These are phyloP conservation scores for Melanotaenia maccullochi DNA, from an alignment of 2,797 vertebrate species.

Conservation along the genomic window DNA sequence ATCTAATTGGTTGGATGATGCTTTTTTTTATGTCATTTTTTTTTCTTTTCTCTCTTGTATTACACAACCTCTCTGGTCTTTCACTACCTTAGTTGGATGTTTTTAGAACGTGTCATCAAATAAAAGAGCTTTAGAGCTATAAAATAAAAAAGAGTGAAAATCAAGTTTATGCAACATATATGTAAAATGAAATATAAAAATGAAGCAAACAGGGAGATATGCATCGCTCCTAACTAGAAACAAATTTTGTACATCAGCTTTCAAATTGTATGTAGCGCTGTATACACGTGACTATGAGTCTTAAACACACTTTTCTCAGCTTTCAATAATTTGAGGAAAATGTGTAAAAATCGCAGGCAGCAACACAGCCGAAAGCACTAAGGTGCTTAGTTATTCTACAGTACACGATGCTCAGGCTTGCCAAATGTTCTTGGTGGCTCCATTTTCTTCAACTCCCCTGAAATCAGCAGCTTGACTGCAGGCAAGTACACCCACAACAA, in stretches of 20 bases:
- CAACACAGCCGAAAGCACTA: neutral
- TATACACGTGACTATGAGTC: no score
- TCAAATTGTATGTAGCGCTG: neutral
- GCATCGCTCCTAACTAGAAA: neutral
- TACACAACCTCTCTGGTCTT: neutral
- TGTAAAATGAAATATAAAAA: neutral
- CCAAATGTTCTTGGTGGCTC: slow-evolving; percentile 22
- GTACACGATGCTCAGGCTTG: slow-evolving; percentile 8
- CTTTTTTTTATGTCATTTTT: no score
- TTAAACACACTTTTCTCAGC: no score
- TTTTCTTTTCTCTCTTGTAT: neutral
- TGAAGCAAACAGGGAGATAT: neutral
- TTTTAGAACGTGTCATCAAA: neutral
- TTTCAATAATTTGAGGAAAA: neutral
- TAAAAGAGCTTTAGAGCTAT: neutral
- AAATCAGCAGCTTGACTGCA: slow-evolving; percentile 33
- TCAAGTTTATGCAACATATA: no score
- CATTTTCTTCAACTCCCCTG: slow-evolving; percentile 29
- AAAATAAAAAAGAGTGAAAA: no score
- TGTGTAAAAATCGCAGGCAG: slow-evolving; percentile 1
- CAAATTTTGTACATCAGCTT: neutral
- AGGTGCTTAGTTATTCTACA: slow-evolving; percentile 11
- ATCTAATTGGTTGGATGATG: no score
- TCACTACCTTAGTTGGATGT: neutral
- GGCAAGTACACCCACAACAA: slow-evolving; percentile 7